Base-by-base conservation (phyloP, 1,140 invertebrate species). In the Drosophila novamexicana region DNA sequence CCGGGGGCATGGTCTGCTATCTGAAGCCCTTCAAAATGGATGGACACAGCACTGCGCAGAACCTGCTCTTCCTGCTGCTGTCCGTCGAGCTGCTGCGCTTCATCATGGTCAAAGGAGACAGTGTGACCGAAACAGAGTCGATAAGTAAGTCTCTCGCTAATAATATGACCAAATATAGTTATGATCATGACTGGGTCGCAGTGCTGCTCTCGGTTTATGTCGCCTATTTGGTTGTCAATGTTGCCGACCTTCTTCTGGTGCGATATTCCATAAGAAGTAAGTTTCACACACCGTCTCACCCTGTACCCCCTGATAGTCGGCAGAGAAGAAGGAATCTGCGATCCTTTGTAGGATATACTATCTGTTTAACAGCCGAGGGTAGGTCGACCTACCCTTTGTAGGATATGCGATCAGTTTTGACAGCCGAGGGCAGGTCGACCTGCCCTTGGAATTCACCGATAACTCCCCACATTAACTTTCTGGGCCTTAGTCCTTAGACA, bases 21-120 rank as follows among this genome's bases (percentile, higher is more conserved):
- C 37, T 86, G 14, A 70, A 61, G 14, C 79, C 83, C 0, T 88
- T 86, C 34, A 50, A 37, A 4, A 79, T 86, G 68, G 71, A 77
- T 10, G 73, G 68, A 3, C 16, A 59, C 32, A 50, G 47, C 12
- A 42, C 65, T 0, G 29, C 71, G 22, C 49, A 69, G 0, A 84
- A 88, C 45, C n/a, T 79, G 1, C 12, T 86, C 2, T 79, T 88
- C n/a, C 32, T 88, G 0, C 2, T 61, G 16, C 32, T 86, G 8
- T 34, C 50, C 2, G 0, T 79, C 0, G 65, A 70, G 10, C 5
- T 67, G 18, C 12, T 75, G 0, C 42, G 47, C 3, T 29, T 42
- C 7, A 52, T 75, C 0, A 36, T 82, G 9, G 45, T 57, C n/a
- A 8, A 7, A 0, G 34, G 9, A 0, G 0, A 16, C 0, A 32